Evolutionary conservation across 2,113 vertebrate genomes (phyloP), one percentile per base, ranked within the genome.

Genomic region (Cranoglanis bouderius): DNA sequence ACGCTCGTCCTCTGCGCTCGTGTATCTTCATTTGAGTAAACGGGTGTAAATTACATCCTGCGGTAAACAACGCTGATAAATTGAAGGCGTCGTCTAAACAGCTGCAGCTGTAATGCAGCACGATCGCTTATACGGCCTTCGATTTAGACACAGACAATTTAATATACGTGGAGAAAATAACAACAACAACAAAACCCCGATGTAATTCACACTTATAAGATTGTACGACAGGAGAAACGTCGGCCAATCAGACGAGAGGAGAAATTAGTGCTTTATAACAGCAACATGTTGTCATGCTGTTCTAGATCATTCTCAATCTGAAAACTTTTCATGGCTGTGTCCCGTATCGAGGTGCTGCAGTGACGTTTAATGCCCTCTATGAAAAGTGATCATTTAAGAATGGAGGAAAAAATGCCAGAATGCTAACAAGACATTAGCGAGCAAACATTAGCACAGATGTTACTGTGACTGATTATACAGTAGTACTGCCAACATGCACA

Each of bases 21-120:
- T 92, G 89, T 88, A 88, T 95, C 92, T 92, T 91, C 59, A 87
- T 93, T 93, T 92, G 85, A 92, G 90, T 91, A 92, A 95, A 90
- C 87, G 89, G 85, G 61, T 88, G 86, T 84, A 91, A 91, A 92
- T 92, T 92, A 90, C 91, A 88, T 89, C 91, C 91, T 89, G 88
- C 61, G 84, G 89, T 92, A 94, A 93, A 90, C 91, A 92, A 88
- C 89, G 12, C 91, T 93, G 92, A 94, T 92, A 92, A 92, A 94
- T 94, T 87, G 92, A 91, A 90, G 90, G 80, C 87, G 90, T 90
- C 92, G 88, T 90, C 87, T 85, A 92, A 93, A 85, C 91, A 93
- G 91, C 93, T 94, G 92, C 87, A 38, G 87, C 88, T 85, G 90
- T 91, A 88, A 91, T 82, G 12, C 77, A 13, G 85, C 77, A 78